Conservation (phyloP, 2,888 invertebrate species). For the Ferdinandea cuprea region DNA sequence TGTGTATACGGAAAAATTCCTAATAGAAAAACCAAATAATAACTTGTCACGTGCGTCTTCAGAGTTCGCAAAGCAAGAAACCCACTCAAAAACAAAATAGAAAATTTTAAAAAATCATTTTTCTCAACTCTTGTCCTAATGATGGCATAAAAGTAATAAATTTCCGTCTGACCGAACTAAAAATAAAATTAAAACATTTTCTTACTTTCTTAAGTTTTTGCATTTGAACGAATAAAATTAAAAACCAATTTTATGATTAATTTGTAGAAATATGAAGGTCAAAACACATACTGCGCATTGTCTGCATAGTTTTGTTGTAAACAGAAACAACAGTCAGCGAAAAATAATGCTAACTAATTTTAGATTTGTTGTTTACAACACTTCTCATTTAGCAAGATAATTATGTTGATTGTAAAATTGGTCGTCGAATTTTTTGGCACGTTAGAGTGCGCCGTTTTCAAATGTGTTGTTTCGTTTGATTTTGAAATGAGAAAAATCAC, state of each 20-base stretch:
- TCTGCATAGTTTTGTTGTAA: background rate
- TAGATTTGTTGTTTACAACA: slow-evolving; percentile 21
- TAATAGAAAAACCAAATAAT: background rate
- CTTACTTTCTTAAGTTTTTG: background rate
- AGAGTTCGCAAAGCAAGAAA: background rate
- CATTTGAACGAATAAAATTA: background rate
- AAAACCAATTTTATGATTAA: slow-evolving; percentile 16
- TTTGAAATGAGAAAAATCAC: slow-evolving; percentile 14
- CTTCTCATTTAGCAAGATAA: slow-evolving; percentile 22
- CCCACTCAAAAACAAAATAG: slow-evolving; percentile 7
- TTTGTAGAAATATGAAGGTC: slow-evolving; percentile 13
- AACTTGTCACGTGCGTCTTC: slow-evolving; percentile 16
- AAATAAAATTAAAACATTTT: background rate
- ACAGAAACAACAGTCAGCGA: background rate
- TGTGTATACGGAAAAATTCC: background rate
- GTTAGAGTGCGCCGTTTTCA: background rate
- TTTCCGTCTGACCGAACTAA: background rate
- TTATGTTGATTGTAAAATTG: slow-evolving; percentile 11
- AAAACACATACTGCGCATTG: slow-evolving; percentile 1
- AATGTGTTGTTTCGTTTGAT: background rate
- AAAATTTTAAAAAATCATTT: slow-evolving; percentile 3
- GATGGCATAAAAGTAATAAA: slow-evolving; percentile 8
- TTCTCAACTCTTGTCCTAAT: background rate
- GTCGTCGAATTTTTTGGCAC: slow-evolving; percentile 2
- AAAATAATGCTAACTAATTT: slow-evolving; percentile 1